Conservation (phyloP, 2,888 invertebrate species). For the Epiblema foenella region DNA sequence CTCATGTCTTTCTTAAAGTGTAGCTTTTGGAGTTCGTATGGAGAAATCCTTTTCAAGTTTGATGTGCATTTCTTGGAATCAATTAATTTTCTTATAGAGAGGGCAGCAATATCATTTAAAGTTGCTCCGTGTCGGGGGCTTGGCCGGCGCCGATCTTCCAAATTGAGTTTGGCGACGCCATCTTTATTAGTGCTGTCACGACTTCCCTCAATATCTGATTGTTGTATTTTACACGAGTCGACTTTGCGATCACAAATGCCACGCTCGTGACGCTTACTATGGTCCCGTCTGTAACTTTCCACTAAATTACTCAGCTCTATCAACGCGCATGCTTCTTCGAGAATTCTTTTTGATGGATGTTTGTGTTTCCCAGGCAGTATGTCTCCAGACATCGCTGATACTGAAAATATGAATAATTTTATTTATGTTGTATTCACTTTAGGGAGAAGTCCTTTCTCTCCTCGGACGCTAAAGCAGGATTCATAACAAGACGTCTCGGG, state of each 20-base stretch:
- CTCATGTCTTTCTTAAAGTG: not conserved
- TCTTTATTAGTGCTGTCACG: not conserved
- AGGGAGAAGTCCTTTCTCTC: not conserved
- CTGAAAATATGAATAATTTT: not conserved
- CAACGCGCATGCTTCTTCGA: slow-evolving; percentile 12
- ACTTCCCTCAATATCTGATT: not conserved
- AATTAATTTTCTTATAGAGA: not conserved
- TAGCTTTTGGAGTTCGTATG: not conserved
- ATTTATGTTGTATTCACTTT: not conserved
- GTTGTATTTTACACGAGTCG: not conserved
- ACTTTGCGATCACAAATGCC: not conserved
- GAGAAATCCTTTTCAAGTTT: not conserved
- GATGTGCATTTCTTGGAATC: not conserved
- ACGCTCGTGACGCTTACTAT: not conserved
- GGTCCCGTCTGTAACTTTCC: not conserved
- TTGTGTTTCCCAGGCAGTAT: not conserved
- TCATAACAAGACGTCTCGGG: too few relatives aligned
- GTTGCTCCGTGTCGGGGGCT: not conserved
- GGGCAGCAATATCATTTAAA: not conserved
- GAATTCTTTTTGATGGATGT: slow-evolving; percentile 11
- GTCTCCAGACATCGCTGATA: not conserved
- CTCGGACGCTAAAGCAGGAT: too few relatives aligned
- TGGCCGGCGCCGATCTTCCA: not conserved
- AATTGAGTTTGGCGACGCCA: not conserved
- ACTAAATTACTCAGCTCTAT: slow-evolving; percentile 18